phyloP scores from a whole-genome alignment of 2,888 invertebrate genomes.

The Rotaria magnacalcarata region DNA sequence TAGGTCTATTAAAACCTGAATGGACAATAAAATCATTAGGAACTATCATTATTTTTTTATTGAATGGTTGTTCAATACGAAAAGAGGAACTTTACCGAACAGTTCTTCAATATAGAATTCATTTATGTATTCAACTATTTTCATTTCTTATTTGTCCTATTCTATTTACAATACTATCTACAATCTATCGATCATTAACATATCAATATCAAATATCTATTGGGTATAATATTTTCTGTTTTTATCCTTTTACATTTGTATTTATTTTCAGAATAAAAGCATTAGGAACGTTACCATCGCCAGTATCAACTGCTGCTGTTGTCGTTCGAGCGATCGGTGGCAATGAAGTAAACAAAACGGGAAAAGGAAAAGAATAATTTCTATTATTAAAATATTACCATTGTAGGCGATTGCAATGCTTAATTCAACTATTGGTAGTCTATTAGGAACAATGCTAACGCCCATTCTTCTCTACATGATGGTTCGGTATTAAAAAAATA shows the following conservation, averaged over 20 bases:
- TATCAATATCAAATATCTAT: not conserved
- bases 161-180: not conserved
- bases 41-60: not conserved
- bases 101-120: not conserved
- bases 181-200: not conserved
- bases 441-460: slow-evolving; percentile 58
- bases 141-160: slow-evolving; percentile 3
- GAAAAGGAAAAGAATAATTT: not conserved
- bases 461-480: slow-evolving; percentile 45
- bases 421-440: slow-evolving; percentile 65
- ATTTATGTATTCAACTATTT: not conserved
- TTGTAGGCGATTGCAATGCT: slow-evolving; percentile 63
- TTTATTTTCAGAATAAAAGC: slow-evolving; percentile 60
- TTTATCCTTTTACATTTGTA: not conserved
- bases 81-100: not conserved
- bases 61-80: slow-evolving; percentile 8
- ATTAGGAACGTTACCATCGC: slow-evolving; percentile 66
- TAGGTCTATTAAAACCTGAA: not conserved
- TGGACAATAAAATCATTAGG: not conserved
- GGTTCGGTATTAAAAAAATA: slow-evolving; percentile 45
- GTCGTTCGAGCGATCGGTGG: slow-evolving; percentile 64
- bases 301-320: slow-evolving; percentile 65
- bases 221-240: not conserved
- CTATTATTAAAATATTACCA: slow-evolving; percentile 36
- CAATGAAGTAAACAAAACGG: slow-evolving; percentile 60